Evolutionary conservation across 2,888 invertebrate species (phyloP).

Genomic region (Malthinus flaveolus): DNA sequence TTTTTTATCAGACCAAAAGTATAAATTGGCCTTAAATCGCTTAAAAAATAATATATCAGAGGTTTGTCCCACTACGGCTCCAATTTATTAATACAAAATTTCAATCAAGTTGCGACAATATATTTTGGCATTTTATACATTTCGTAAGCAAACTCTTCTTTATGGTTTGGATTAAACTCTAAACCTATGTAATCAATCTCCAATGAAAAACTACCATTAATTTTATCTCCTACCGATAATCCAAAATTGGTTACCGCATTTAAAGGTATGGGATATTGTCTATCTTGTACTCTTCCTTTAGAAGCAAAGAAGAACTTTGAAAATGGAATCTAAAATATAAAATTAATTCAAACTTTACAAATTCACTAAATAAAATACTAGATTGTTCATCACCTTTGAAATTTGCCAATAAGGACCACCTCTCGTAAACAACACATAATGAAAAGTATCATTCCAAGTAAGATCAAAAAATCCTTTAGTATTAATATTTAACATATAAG

Average conservation of each 20-base stretch:
- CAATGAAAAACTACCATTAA: slow-evolving; percentile 82
- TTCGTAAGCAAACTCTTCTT: slow-evolving; percentile 92
- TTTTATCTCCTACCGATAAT: slow-evolving; percentile 78
- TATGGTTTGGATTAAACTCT: slow-evolving; percentile 76
- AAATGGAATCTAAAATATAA: slow-evolving; percentile 80
- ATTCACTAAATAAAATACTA: background rate
- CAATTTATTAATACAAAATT: background rate
- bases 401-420: slow-evolving; percentile 99
- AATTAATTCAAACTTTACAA: background rate
- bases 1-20: no score
- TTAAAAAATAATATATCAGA: no score
- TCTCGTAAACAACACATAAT: slow-evolving; percentile 86
- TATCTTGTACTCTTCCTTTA: slow-evolving; percentile 86
- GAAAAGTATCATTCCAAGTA: slow-evolving; percentile 86
- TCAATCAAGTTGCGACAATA: slow-evolving; percentile 64
- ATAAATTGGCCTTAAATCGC: no score
- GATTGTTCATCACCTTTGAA: slow-evolving; percentile 72
- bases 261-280: slow-evolving; percentile 66
- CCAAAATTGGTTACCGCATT: slow-evolving; percentile 74
- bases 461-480: slow-evolving; percentile 79
- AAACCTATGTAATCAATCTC: slow-evolving; percentile 94
- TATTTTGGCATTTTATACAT: slow-evolving; percentile 74
- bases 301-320: slow-evolving; percentile 85
- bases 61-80: no score
- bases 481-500: slow-evolving; percentile 81